phyloP scores from a whole-genome alignment of 2,797 vertebrate species.

The Melanotaenia nigrans region DNA sequence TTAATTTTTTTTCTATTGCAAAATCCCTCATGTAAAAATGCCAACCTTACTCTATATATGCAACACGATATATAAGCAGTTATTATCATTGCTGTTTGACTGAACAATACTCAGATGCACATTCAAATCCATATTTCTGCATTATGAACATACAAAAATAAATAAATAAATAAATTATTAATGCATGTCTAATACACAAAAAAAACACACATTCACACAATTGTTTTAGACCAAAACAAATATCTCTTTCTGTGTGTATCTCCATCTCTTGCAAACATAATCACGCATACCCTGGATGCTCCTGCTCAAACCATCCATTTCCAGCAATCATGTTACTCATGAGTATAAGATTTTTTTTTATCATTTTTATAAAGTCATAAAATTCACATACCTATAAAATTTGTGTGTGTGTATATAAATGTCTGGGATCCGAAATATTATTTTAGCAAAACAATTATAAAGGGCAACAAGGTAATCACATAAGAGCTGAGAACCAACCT shows the following conservation, averaged over 20 bases:
- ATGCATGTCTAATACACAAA: not conserved
- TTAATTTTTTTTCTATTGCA: not conserved
- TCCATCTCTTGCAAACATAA: not conserved
- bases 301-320: conserved; percentile 2
- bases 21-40: not conserved
- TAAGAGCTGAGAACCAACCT: no score
- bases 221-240: conserved; percentile 19
- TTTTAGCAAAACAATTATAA: no score
- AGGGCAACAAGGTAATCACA: no score
- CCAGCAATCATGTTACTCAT: conserved; percentile 9
- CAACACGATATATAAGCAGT: not conserved
- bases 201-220: not conserved
- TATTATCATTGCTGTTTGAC: not conserved
- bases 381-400: no score
- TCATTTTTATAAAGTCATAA: no score
- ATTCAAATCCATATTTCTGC: not conserved
- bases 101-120: not conserved
- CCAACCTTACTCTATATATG: not conserved
- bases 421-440: no score
- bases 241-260: conserved; percentile 2
- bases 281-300: not conserved
- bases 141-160: not conserved
- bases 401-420: no score
- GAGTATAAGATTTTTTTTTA: not conserved
- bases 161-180: not conserved